phyloP scores from a whole-genome alignment of 2,888 invertebrate genomes.

The Ochropacha duplaris region DNA sequence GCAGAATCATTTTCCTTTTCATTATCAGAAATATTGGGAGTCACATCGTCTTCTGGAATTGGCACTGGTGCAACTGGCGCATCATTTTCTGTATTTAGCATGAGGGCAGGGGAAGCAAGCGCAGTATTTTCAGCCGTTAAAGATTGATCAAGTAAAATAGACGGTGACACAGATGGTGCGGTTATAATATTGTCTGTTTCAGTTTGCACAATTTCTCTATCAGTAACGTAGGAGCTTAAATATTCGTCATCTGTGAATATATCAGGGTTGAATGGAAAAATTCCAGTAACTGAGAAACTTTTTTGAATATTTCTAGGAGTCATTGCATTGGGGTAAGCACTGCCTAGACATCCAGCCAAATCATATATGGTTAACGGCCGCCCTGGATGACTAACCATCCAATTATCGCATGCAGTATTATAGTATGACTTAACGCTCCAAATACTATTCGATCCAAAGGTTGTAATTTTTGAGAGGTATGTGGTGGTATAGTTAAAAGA shows the following conservation, averaged over 20 bases:
- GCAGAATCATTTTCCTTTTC: no score
- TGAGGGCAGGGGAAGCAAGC: not conserved
- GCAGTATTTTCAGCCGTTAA: constrained; percentile 6
- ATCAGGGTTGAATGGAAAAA: constrained; percentile 40
- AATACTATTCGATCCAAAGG: constrained; percentile 47
- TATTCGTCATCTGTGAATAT: constrained; percentile 40
- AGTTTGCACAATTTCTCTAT: constrained; percentile 11
- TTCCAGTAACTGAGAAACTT: constrained; percentile 38
- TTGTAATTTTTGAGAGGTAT: constrained; percentile 21
- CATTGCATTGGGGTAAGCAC: constrained; percentile 22
- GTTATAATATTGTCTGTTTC: constrained; percentile 6
- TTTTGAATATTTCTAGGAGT: constrained; percentile 31
- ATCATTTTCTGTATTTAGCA: no score
- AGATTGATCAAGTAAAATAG: constrained; percentile 8
- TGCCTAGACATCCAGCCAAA: constrained; percentile 27
- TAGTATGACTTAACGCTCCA: constrained; percentile 25
- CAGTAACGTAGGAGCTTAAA: constrained; percentile 25
- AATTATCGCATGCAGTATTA: constrained; percentile 21
- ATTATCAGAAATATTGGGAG: no score
- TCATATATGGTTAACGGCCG: constrained; percentile 46
- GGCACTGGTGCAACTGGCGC: no score
- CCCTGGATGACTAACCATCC: constrained; percentile 48
- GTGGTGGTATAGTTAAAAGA: constrained; percentile 48
- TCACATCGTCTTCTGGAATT: no score
- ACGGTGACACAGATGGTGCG: constrained; percentile 8